These are phyloP conservation scores for Eupelmus urozonus DNA, from an alignment of 2,888 invertebrate species.

Conservation along the genomic window DNA sequence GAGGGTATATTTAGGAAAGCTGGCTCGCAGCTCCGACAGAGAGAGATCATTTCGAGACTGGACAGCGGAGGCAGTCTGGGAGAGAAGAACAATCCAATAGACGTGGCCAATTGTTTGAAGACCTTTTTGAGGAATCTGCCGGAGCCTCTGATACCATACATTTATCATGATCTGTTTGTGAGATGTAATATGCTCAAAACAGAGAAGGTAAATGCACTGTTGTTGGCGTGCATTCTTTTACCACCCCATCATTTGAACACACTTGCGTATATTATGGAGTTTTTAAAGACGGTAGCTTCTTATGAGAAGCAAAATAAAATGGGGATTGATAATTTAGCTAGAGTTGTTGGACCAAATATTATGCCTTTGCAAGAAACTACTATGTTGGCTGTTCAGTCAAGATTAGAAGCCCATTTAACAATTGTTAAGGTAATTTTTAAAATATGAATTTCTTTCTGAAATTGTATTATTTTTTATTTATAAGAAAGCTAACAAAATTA, in stretches of 20 bases:
- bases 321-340: constrained; percentile 89
- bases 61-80: constrained; percentile 86
- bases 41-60: constrained; percentile 86
- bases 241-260: constrained; percentile 88
- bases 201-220: constrained; percentile 82
- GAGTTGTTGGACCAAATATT: constrained; percentile 91
- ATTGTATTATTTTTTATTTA: constrained; percentile 16
- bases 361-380: constrained; percentile 87
- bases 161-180: constrained; percentile 87
- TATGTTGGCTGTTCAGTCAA: constrained; percentile 79
- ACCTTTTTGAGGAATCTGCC: constrained; percentile 91
- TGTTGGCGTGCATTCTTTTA: constrained; percentile 84
- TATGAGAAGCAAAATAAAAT: constrained; percentile 88
- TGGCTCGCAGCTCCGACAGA: constrained; percentile 89
- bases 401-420: constrained; percentile 84
- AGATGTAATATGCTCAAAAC: constrained; percentile 82
- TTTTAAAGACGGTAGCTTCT: constrained; percentile 84
- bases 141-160: constrained; percentile 87
- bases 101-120: constrained; percentile 91
- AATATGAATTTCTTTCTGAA: constrained; percentile 22
- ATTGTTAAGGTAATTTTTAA: constrained; percentile 81
- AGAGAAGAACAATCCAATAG: constrained; percentile 87
- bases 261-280: constrained; percentile 89
- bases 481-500: neutral
- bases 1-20: constrained; percentile 94